Base-by-base conservation (phyloP, 2,113 vertebrate genomes). In the Pandion haliaetus region DNA sequence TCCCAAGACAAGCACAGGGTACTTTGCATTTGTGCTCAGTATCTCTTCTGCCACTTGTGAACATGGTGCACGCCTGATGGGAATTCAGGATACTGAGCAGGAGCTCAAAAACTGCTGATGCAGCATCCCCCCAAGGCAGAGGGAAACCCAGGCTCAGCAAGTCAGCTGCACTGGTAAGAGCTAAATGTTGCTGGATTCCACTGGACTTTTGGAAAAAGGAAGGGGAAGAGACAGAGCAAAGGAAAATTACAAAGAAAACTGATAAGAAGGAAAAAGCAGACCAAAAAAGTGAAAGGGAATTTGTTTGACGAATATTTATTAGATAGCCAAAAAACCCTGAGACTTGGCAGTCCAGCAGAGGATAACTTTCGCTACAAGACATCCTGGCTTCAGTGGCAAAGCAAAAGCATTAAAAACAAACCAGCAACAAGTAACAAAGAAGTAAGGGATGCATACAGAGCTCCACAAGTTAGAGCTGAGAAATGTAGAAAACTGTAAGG, bases 11-110 rank as follows among this genome's bases (percentile, higher is more conserved):
- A 36, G 36, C 40, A 44, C 24, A 14, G 24, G 14, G 52, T 3
- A 10, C 61, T 71, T 42, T 4, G 58, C 5, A 3, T 17, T 71
- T 49, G 54, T 6, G 23, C 32, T 67, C 34, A 1, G 52, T 5
- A 17, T 52, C 74, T 40, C 45, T n/a, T 5, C 44, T 44, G 59
- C 47, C 25, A 2, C 63, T 52, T 34, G 61, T 28, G 44, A 50
- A 63, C 15, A 8, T 0, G 3, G 73, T n/a, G 61, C 2, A 0
- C 5, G 52, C n/a, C 24, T 1, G 38, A 18, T 2, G 24, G 57
- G 63, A 71, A 44, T 13, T 63, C 8, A 0, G 47, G 71, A n/a
- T 18, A 32, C 62, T 0, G 12, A 59, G 67, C 24, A 49, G 31
- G 66, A 90, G 55, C 88, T 36, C 71, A 7, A 10, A 10, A 59